Base-by-base conservation (phyloP, 1,140 invertebrate genomes). In the Lordiphosa clarofinis region DNA sequence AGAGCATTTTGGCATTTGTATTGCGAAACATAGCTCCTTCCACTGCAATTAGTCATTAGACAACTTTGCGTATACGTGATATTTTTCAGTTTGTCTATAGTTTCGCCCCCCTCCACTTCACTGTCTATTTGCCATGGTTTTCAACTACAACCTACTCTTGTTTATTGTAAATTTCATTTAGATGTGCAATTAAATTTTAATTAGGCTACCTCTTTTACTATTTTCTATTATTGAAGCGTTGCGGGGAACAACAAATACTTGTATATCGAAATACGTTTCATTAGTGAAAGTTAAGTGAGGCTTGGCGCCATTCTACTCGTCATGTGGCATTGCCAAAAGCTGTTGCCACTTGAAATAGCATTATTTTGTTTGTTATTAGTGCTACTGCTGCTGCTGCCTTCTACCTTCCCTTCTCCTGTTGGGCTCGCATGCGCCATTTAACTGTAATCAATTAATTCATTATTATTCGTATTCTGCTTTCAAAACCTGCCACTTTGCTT, bases 361-460 rank as follows among this genome's bases (percentile, higher is more conserved):
- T 57, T 58, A 56, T 44, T 68, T 64, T 43, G 56, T 46, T 53
- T 53, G 50, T 52, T 56, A 56, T 70, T 74, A 56, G 59, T 46
- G 35, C 24, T 12, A 4, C 7, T 11, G 40, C 24, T n/a, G 15
- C 33, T 11, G 21, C 21, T 24, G 10, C 4, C 6, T 11, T 37
- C 28, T 21, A 12, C 35, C 4, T 2, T 19, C 21, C 31, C 38
- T 33, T 12, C 10, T 24, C 4, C 36, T 54, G 24, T 43, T 12
- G 35, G 31, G 21, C 63, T 61, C 35, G 56, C 43, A 53, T 60
- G 49, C 63, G 63, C 56, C 73, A 76, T 84, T 73, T 84, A 82
- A 69, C 78, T 82, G 78, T 76, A 84, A 76, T 84, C 76, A 82
- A 82, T 82, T 82, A 82, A 82, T 76, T 82, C 64, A 69, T 76